phyloP scores from a whole-genome alignment of 35 echinoderm and acorn worm genomes.

The Amphiura filiformis region DNA sequence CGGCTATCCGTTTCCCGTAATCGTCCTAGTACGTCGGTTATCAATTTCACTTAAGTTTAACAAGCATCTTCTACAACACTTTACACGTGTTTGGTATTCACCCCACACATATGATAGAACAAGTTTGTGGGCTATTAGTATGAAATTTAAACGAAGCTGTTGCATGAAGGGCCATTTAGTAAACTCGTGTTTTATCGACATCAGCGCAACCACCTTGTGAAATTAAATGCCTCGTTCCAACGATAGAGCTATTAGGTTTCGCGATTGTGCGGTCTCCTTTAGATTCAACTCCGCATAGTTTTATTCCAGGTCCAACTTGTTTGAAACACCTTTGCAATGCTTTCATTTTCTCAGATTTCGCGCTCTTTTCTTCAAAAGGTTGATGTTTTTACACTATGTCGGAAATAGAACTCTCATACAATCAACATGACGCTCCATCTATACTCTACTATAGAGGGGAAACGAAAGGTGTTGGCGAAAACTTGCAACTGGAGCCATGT shows the following conservation, averaged over 20 bases:
- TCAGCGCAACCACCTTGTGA: not conserved
- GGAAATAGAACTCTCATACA: no score
- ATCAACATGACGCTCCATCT: no score
- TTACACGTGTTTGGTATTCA: not conserved
- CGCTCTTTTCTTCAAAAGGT: no score
- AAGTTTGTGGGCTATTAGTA: not conserved
- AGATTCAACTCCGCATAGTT: no score
- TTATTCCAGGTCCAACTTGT: no score
- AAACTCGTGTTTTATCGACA: not conserved
- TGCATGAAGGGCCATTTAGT: slow-evolving; percentile 2
- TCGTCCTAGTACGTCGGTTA: not conserved
- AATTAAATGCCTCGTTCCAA: not conserved
- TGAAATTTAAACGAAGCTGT: not conserved
- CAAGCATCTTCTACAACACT: not conserved
- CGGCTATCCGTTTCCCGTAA: not conserved
- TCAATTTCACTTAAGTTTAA: not conserved
- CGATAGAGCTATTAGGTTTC: not conserved
- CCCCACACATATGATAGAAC: not conserved
- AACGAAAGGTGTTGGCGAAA: no score
- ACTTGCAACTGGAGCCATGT: not conserved
- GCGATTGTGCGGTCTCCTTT: not conserved
- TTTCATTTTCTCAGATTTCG: no score
- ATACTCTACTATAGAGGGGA: no score
- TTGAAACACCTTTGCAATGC: no score
- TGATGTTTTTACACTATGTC: no score